Evolutionary conservation across 2,797 vertebrate species (phyloP), one percentile per base, ranked within the genome.

Genomic region (Pseudochromis fuscus): DNA sequence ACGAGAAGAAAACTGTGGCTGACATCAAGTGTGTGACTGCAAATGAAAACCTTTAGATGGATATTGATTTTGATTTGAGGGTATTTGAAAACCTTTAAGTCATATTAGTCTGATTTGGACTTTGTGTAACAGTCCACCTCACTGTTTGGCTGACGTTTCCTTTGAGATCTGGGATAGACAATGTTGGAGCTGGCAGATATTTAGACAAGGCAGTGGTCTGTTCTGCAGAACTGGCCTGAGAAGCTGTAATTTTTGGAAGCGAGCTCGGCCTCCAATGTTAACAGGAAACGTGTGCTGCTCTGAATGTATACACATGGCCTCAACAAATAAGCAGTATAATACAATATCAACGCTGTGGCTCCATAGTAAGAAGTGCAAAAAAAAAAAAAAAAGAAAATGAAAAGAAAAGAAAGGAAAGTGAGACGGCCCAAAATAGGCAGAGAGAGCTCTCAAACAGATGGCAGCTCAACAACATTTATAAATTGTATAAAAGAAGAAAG

Each of bases 261-360:
- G 67, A 83, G 60, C 70, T 79, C 62, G 71, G 81, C 61, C 77
- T 89, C 85, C 84, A 88, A 89, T 64, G 84, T 92, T 91, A 93
- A 93, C 91, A 93, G 92, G 91, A 93, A 93, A 89, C 23, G 76
- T 90, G 88, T 75, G 76, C 84, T 85, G 79, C 78, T 63, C 81
- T 76, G 83, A 89, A 92, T 86, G 87, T 91, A 89, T 91, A 93
- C 88, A 92, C 81, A 73, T 18, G 56, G 80, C 73, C 85, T 93
- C 82, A 79, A 92, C 86, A 92, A 93, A 93, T 91, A 92, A 91
- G 88, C 90, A 84, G 60, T 65, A 86, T 84, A 84, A 87, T 86
- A 86, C 87, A 88, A 87, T 81, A 89, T 90, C 83, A 79, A 75
- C n/a, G 68, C 88, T 86, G 76, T 85, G 82, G 74, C 81, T 87